Evolutionary conservation across 2,113 vertebrate genomes (phyloP).

Genomic region (Pelusios castaneus): DNA sequence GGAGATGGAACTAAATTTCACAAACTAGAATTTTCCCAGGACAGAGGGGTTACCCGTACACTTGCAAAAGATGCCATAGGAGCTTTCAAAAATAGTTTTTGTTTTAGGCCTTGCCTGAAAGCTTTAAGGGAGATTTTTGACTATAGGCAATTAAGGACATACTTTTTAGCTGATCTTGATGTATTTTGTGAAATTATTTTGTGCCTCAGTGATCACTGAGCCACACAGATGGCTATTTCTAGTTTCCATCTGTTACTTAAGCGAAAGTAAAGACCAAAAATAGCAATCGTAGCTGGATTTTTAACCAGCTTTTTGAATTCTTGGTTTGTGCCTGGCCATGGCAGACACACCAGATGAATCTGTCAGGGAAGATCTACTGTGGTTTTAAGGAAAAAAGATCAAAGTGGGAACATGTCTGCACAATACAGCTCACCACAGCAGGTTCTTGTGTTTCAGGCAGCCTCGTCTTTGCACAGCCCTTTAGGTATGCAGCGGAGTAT

Average conservation of each 20-base stretch:
- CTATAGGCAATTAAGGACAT: constrained; percentile 49
- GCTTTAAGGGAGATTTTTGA: constrained; percentile 14
- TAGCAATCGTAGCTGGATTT: background rate
- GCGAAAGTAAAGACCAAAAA: constrained; percentile 14
- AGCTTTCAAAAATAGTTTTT: constrained; percentile 28
- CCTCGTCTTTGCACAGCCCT: constrained; percentile 29
- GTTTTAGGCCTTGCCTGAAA: constrained; percentile 40
- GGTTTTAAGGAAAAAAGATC: constrained; percentile 50
- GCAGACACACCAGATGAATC: background rate
- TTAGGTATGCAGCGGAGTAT: constrained; percentile 4
- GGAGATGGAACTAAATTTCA: background rate
- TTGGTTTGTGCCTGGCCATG: constrained; percentile 7
- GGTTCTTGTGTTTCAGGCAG: constrained; percentile 39
- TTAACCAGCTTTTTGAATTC: constrained; percentile 23
- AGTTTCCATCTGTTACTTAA: constrained; percentile 49
- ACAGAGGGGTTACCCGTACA: background rate
- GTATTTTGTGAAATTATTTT: constrained; percentile 48
- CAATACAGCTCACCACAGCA: constrained; percentile 5
- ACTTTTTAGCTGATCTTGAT: constrained; percentile 26
- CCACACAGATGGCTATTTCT: constrained; percentile 64
- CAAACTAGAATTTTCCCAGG: background rate
- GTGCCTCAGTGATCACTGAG: constrained; percentile 37
- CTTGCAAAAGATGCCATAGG: background rate
- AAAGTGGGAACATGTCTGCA: constrained; percentile 50
- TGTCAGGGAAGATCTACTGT: background rate